These are phyloP conservation scores for Phylloscopus trochiloides DNA, from an alignment of 2,113 vertebrate genomes.

Conservation along the genomic window DNA sequence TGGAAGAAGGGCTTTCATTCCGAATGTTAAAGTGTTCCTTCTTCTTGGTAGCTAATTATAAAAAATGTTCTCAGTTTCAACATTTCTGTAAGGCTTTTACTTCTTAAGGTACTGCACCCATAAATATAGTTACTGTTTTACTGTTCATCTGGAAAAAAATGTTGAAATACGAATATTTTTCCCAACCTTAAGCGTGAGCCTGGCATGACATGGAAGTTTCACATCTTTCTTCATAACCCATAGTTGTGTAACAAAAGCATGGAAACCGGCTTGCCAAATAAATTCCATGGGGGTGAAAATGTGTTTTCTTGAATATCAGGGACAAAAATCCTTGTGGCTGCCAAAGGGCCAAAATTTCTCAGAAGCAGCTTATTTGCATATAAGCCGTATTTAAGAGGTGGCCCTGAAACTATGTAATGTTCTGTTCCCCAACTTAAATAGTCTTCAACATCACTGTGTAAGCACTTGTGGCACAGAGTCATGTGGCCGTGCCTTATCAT, in stretches of 20 bases:
- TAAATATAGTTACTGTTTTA: background rate
- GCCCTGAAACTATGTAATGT: background rate
- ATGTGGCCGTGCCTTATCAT: background rate
- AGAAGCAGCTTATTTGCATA: background rate
- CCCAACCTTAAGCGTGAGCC: background rate
- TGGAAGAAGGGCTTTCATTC: background rate
- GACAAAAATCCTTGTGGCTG: background rate
- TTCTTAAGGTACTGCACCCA: background rate
- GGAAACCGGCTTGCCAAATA: background rate
- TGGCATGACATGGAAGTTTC: background rate
- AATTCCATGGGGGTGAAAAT: background rate
- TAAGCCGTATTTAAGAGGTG: background rate
- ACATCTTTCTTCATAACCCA: background rate
- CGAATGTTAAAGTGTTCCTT: background rate
- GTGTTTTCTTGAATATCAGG: background rate
- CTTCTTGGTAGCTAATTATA: background rate
- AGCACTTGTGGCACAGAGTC: background rate
- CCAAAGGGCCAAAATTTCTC: background rate
- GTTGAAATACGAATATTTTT: background rate
- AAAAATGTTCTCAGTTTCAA: background rate
- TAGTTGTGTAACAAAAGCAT: background rate
- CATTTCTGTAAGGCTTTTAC: background rate
- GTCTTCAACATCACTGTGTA: background rate
- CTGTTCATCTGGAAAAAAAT: background rate
- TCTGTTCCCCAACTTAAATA: background rate